Base-by-base conservation (phyloP, 92 coral and sea anemone genomes). In the Metridium senile region DNA sequence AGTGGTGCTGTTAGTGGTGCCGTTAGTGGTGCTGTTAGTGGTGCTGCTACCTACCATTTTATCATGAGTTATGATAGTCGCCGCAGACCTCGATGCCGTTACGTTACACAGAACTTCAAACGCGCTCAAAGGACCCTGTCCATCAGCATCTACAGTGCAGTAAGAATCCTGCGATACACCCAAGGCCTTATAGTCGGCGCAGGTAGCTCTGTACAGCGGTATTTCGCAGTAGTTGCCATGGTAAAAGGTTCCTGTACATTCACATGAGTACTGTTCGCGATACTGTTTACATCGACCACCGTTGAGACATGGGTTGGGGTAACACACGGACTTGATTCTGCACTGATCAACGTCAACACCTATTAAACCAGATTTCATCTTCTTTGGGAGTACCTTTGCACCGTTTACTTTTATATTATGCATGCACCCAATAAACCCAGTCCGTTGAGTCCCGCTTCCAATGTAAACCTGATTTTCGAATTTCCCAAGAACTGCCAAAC, bases 381-480 rank as follows among this genome's bases (percentile, higher is more conserved):
- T 65, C 13, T 16, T 57, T 39, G 86, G 76, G 10, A 68, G 33
- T n/a, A 94, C 79, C 2, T 65, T 32, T 19, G 26, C 77, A 2
- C 89, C 93, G 73, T 92, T 89, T 27, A 92, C 70, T 27, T 59
- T 75, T 22, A 95, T 68, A 56, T 65, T 79, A 30, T 74, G 81
- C 93, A 95, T 92, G 33, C 99, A 95, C 7, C 99, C 99, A 25
- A 92, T 97, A 65, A 95, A 95, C 8, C 99, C 99, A 11, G 63
- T 39, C 69, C 78, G 87, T 26, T 87, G 89, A 9, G 90, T 77
- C 20, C 95, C 97, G 3, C 89, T 83, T n/a, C 97, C 98, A 49
- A 93, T 74, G 54, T 75, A 80, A 30, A 88, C 85, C 20, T 79
- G 75, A 33, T 33, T 83, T 59, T 84, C 78, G 69, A 93, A 90